Base-by-base conservation (phyloP, 2,113 vertebrate species). In the Paramormyrops kingsleyae region DNA sequence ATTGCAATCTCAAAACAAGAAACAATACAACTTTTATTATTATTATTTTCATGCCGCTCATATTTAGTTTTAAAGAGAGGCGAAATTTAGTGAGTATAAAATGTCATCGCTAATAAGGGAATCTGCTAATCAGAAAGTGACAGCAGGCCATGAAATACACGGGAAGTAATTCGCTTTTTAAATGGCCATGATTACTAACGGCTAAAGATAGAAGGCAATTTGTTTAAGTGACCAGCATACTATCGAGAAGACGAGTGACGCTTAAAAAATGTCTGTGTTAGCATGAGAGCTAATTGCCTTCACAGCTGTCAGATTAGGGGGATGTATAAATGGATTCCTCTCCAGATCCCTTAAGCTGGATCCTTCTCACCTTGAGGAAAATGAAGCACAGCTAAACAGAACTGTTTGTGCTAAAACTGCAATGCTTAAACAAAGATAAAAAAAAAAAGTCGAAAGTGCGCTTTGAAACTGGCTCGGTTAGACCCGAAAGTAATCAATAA, bases 121-220 rank as follows among this genome's bases (percentile, higher is more conserved):
- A 44, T 88, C 35, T 24, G 39, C 56, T 44, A 56, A 52, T 47
- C 66, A n/a, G 47, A 8, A 77, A 77, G 49, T 13, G 66, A 77
- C 62, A 39, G 62, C 66, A 15, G 5, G 27, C 46, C n/a, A 9
- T 52, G 87, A 44, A 88, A 66, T 88, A 44, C 5, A 2, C 24
- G 8, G 56, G 6, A 35, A 77, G 88, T 77, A 70, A 88, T 77
- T 77, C 66, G 31, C 49, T 77, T 8, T 86, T 86, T 86, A 86
- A 86, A 88, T 52, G 46, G 19, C 88, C 27, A 19, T 88, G 88
- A 88, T 88, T 88, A 88, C 66, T 88, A 19, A 50, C 4, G 88
- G 66, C 24, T 70, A 88, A 77, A 70, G 44, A 77, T 52, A 70
- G 88, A 88, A 88, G 27, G 46, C 88, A 88, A 88, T 88, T 88